phyloP scores from a whole-genome alignment of 2,113 vertebrate genomes.

The Ptyas mucosa region DNA sequence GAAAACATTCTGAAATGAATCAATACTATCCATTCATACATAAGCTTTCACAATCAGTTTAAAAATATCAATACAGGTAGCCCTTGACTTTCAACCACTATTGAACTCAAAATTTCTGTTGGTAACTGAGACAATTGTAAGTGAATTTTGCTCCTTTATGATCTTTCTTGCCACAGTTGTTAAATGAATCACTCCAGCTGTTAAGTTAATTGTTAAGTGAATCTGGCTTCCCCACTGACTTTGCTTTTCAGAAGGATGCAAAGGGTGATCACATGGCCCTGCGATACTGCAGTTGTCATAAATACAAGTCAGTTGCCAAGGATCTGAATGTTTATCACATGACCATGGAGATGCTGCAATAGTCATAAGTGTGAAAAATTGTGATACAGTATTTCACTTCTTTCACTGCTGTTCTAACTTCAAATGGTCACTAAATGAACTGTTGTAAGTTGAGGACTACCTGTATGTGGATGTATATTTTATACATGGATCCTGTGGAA shows the following conservation, averaged over 20 bases:
- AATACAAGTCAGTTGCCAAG: background rate
- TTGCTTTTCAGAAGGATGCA: background rate
- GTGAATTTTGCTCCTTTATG: background rate
- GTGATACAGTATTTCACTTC: too few relatives aligned
- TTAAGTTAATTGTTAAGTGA: background rate
- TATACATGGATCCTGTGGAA: background rate
- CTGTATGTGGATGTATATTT: background rate
- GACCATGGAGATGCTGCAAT: background rate
- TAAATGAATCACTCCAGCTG: background rate
- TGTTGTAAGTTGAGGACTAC: background rate
- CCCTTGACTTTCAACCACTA: background rate
- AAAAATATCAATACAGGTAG: background rate
- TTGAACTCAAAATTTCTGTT: background rate
- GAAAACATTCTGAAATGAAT: background rate
- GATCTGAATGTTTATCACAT: background rate
- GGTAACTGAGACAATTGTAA: background rate
- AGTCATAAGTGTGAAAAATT: background rate
- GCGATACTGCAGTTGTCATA: background rate
- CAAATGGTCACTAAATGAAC: background rate
- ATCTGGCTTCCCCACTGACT: background rate
- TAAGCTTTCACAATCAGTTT: background rate
- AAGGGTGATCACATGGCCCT: background rate
- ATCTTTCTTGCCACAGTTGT: background rate
- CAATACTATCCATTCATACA: background rate
- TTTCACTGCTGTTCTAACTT: background rate